Evolutionary conservation across 2,888 invertebrate genomes (phyloP), one percentile per base, ranked within the genome.

Genomic region (Drosophila meridionalis): DNA sequence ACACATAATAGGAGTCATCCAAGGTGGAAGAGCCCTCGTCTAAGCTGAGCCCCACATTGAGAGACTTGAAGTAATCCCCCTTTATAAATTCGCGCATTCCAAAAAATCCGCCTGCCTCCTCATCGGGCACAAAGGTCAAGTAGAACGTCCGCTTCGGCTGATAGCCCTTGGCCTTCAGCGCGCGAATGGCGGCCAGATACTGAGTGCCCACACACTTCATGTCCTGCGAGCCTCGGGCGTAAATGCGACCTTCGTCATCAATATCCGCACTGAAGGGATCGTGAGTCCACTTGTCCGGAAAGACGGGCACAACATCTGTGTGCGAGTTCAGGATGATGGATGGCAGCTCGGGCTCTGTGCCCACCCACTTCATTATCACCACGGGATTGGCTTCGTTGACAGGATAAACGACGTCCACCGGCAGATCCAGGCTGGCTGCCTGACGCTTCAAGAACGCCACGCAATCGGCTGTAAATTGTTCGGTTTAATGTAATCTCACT

Each of bases 281-380:
- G 91, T 98, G 95, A 0, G 95, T 97, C 99, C 99, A 99, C 90
- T 97, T 96, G 42, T 98, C 97, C 78, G 95, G 94, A 90, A 96
- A 97, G 0, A 97, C 98, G 9, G 97, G 97, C 0, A 99, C 99
- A 1, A 99, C 99, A 93, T 99, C 99, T 94, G 97, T 98, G 91
- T 99, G 99, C 7, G 98, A 97, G 92, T 98, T 99, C 34, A 99
- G 94, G 87, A 99, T 93, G 73, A 99, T 94, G 9, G 96, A 94
- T 1, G 96, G 95, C 50, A 97, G 93, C 0, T 94, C 91, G 0
- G 97, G 96, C 60, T 97, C 94, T 0, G 93, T 94, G 45, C 99
- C 99, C 63, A 90, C 80, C 95, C 97, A 96, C 73, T 97, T 97
- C 89, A 98, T 94, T 32, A 98, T 93, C 45, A 97, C 95, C 36